phyloP scores from a whole-genome alignment of 2,888 invertebrate species.

The Lepetodrilus schrolli region DNA sequence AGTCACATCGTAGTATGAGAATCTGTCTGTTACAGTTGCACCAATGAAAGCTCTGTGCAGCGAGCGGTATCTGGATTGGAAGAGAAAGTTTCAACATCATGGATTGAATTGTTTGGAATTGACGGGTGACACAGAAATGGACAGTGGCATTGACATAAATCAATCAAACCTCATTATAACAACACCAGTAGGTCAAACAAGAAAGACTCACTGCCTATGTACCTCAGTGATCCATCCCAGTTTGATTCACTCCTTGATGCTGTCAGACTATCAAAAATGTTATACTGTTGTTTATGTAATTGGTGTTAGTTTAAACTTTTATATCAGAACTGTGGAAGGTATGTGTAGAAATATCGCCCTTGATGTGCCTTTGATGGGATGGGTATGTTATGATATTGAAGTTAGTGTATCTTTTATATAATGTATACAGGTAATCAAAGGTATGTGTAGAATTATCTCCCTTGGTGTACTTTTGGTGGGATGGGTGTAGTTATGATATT shows the following conservation, averaged over 20 bases:
- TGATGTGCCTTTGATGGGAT: too few species aligned
- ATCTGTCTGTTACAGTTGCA: constrained; percentile 79
- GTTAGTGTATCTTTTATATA: too few species aligned
- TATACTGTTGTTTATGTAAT: too few species aligned
- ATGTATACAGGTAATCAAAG: too few species aligned
- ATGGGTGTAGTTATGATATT: too few species aligned
- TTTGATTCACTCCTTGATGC: not conserved
- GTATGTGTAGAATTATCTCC: not conserved
- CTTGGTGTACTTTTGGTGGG: not conserved
- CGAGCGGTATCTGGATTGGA: constrained; percentile 84
- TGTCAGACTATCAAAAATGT: too few species aligned
- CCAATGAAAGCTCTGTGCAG: constrained; percentile 87
- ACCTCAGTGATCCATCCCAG: too few species aligned
- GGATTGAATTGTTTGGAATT: constrained; percentile 82
- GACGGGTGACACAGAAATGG: constrained; percentile 85
- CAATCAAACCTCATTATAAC: constrained; percentile 81
- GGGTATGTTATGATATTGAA: too few species aligned
- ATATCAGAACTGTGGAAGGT: too few species aligned
- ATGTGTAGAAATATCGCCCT: too few species aligned
- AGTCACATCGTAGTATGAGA: not conserved
- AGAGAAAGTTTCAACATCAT: constrained; percentile 80
- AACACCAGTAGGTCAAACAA: constrained; percentile 81
- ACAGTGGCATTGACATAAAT: constrained; percentile 78
- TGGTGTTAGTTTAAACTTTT: too few species aligned
- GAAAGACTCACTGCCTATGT: too few species aligned